Conservation (phyloP, 2,797 vertebrate species). For the Sebastes trivittatus region DNA sequence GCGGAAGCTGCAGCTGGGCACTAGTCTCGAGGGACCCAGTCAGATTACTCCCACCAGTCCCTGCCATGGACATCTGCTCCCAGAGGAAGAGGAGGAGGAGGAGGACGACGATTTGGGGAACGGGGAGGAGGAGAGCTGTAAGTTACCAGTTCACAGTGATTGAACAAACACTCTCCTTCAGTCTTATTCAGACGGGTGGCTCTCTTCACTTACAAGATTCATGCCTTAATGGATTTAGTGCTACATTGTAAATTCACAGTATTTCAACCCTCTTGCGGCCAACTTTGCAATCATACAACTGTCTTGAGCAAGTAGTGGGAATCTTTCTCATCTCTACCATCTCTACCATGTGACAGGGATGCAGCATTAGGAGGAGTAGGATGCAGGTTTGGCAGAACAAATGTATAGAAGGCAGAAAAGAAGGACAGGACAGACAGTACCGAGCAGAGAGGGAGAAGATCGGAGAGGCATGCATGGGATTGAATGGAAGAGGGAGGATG, state of each 20-base stretch:
- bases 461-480: neutral
- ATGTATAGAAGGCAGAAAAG: neutral
- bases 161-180: neutral
- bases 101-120: conserved; percentile 81
- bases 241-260: neutral
- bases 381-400: neutral
- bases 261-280: neutral
- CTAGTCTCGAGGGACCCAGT: conserved; percentile 89
- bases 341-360: neutral
- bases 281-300: neutral
- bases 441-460: neutral
- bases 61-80: conserved; percentile 82
- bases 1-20: conserved; percentile 93
- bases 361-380: neutral
- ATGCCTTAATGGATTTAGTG: neutral
- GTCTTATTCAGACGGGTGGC: neutral
- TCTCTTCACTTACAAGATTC: neutral
- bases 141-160: conserved; percentile 42
- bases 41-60: conserved; percentile 85
- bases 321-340: neutral
- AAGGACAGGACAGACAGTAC: neutral
- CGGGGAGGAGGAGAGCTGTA: conserved; percentile 78
- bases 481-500: neutral
- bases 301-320: neutral
- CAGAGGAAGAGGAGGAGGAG: conserved; percentile 83